A percentile compares a stretch with the other conserved stretches of the same genome.
phyloP scores from a whole-genome alignment of 30 jellyfish, hydroid and myxozoan genomes.

The Mastigias papua region DNA sequence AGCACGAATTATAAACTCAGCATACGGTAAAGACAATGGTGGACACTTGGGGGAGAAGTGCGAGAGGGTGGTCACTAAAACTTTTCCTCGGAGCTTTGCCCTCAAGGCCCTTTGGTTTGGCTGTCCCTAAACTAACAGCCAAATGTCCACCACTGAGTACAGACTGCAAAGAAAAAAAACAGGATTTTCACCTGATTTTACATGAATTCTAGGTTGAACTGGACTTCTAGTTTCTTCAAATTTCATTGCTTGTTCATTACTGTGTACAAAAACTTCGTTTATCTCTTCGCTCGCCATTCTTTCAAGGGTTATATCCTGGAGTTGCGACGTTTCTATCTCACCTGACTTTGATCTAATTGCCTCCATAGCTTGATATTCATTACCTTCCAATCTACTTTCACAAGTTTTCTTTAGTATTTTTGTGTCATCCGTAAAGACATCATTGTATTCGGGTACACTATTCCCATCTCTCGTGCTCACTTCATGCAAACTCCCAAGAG shows the following conservation, averaged over 20 bases:
- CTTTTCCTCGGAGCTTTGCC: no score
- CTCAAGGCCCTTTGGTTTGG: no score
- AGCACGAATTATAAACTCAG: no score
- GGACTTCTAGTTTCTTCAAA: neutral
- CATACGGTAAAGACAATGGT: no score
- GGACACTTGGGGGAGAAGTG: no score
- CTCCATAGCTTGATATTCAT: neutral
- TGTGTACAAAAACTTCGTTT: slow-evolving; percentile 36
- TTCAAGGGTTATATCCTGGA: slow-evolving; percentile 25
- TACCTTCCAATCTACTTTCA: neutral
- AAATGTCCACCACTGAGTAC: no score
- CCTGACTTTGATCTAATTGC: neutral
- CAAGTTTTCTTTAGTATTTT: neutral
- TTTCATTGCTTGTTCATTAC: slow-evolving; percentile 21
- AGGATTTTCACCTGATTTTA: slow-evolving; percentile 9
- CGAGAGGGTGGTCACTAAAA: no score
- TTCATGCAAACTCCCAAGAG: slow-evolving; percentile 14
- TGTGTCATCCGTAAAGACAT: slow-evolving; percentile 15
- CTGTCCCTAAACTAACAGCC: no score
- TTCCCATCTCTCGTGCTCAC: slow-evolving; percentile 39
- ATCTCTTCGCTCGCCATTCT: slow-evolving; percentile 41
- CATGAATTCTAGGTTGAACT: neutral
- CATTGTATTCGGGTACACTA: slow-evolving; percentile 25
- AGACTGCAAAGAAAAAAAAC: no score
- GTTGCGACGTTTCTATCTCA: slow-evolving; percentile 1